Conservation (phyloP, 2,888 invertebrate species). For the Tetramorium bicarinatum region DNA sequence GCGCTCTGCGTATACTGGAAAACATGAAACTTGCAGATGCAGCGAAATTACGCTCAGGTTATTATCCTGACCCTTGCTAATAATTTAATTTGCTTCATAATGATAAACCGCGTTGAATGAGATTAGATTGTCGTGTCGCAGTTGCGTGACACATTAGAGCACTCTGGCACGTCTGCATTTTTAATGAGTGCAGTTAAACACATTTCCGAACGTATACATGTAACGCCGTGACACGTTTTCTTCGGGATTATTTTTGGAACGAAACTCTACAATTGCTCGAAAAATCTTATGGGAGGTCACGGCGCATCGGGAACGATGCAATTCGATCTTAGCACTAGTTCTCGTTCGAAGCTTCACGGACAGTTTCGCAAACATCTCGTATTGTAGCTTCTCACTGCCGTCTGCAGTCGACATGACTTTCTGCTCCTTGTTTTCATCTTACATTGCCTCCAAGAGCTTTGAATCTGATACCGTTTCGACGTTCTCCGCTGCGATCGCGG, state of each 20-base stretch:
- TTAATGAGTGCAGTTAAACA: not conserved
- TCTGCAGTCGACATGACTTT: slow-evolving; percentile 65
- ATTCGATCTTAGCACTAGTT: slow-evolving; percentile 43
- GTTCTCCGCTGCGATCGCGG: slow-evolving; percentile 5
- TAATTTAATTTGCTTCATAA: slow-evolving; percentile 17
- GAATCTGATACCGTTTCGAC: slow-evolving; percentile 55
- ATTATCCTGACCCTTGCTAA: not conserved
- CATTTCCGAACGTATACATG: not conserved
- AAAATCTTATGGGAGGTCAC: slow-evolving; percentile 67
- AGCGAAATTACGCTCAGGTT: not conserved
- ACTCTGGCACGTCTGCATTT: not conserved
- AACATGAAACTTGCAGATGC: not conserved
- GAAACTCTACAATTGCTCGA: slow-evolving; percentile 70
- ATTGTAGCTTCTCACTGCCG: slow-evolving; percentile 75
- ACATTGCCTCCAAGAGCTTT: slow-evolving; percentile 30
- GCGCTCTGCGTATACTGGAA: not conserved
- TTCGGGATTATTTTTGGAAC: slow-evolving; percentile 63
- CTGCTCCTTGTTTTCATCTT: slow-evolving; percentile 59
- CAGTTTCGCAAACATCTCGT: slow-evolving; percentile 72
- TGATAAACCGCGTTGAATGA: not conserved
- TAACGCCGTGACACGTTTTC: not conserved
- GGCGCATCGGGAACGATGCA: slow-evolving; percentile 57
- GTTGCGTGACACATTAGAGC: not conserved
- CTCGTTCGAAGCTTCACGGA: slow-evolving; percentile 56
- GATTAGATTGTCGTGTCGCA: not conserved